Base-by-base conservation (phyloP, 64 coral and sea anemone genomes). In the Montipora sp. region DNA sequence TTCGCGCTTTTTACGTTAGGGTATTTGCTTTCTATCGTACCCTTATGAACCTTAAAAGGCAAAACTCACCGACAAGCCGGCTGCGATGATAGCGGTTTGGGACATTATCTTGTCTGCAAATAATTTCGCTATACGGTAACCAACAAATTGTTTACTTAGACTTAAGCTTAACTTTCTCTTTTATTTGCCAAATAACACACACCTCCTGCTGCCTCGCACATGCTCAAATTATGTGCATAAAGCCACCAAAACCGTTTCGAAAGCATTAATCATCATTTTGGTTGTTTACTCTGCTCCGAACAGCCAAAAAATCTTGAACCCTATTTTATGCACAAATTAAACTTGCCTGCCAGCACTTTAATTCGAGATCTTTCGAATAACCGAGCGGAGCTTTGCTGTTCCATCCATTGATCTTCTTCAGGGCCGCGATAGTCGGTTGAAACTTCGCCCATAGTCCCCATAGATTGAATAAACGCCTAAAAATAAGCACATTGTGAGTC, bases 301-400 rank as follows among this genome's bases (percentile, higher is more conserved):
- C 36, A 36, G 2, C 36, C 36, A 36, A 36, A 36, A 36, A 36
- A 36, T 36, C 36, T 36, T 36, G 36, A 36, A 36, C 36, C 36
- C 36, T 36, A 24, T 9, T 16, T 47, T 14, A 51, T 55, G 8
- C 50, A 74, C 83, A 71, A 74, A 49, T 21, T 19, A 15, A 75
- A 87, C 81, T 51, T 63, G 96, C 98, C 98, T 96, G 95, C 92
- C 44, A 99, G 94, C 5, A 99, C 98, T 90, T 99, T 99, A 73
- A 99, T 99, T 94, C 98, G 92, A 50, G 98, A 99, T 89, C 95
- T 90, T 87, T 99, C 98, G 73, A 99, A 99, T 14, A 99, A 85
- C 85, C 98, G 77, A 5, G 98, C 94, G 3, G 94, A 94, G 44
- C 92, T 94, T 84, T 99, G 98, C 51, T 98, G 92, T 68, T 99